Evolutionary conservation across 2,888 invertebrate species (phyloP).

Genomic region (Nemurella pictetii): DNA sequence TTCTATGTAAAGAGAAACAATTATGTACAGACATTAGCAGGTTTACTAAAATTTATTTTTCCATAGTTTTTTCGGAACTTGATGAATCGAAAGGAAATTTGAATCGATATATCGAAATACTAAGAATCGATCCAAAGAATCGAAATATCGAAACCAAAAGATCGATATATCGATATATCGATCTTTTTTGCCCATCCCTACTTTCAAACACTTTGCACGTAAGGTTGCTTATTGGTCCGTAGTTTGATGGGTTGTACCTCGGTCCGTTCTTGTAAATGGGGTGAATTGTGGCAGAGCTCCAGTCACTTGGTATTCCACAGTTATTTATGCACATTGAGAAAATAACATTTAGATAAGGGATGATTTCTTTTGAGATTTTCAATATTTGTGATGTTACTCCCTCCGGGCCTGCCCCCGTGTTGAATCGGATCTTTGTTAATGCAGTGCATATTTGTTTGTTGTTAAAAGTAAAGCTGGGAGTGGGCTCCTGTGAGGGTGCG

Average conservation of each 20-base stretch:
- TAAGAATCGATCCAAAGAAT: background rate
- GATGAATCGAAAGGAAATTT: background rate
- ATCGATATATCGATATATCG: too few relatives aligned
- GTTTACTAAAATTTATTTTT: background rate
- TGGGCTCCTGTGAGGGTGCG: background rate
- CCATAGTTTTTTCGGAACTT: too few relatives aligned
- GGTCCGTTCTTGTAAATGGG: too few relatives aligned
- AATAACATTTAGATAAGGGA: background rate
- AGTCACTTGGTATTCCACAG: too few relatives aligned
- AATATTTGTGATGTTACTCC: background rate
- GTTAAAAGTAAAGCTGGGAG: background rate
- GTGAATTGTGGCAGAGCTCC: too few relatives aligned
- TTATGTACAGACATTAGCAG: background rate
- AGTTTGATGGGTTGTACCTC: too few relatives aligned
- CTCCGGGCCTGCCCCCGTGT: background rate
- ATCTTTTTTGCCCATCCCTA: too few relatives aligned
- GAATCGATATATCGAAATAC: background rate
- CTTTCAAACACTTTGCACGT: too few relatives aligned
- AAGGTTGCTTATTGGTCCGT: too few relatives aligned
- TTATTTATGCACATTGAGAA: background rate
- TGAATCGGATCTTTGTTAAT: background rate
- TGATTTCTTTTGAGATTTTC: background rate
- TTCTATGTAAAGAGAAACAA: too few relatives aligned
- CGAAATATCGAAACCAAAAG: background rate
- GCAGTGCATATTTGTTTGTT: background rate